Evolutionary conservation across 1,140 invertebrate species (phyloP).

Genomic region (Trissolcus basalis): DNA sequence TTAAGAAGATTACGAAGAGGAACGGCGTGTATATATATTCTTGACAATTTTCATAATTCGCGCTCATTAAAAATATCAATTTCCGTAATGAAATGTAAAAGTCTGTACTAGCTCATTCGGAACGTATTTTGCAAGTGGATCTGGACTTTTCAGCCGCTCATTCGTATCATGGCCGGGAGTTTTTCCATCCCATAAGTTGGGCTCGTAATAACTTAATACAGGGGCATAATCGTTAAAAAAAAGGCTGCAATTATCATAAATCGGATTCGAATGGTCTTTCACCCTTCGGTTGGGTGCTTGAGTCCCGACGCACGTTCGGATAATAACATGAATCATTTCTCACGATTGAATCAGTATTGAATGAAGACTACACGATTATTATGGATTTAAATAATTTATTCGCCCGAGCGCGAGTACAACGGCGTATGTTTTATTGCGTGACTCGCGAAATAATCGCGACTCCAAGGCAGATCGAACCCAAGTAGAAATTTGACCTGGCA

Average conservation of each 20-base stretch:
- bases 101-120: too few species aligned
- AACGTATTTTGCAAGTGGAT: too few species aligned
- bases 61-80: too few species aligned
- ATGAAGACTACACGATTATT: conserved; percentile 19
- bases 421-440: conserved; percentile 16
- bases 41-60: too few species aligned
- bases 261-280: conserved; percentile 5
- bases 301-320: neutral
- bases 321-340: conserved; percentile 36
- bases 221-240: neutral
- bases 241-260: conserved; percentile 37
- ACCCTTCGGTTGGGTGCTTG: neutral
- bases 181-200: neutral
- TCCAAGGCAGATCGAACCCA: neutral
- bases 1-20: conserved; percentile 10
- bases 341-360: conserved; percentile 41
- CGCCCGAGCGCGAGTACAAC: neutral
- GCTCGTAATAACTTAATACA: neutral
- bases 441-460: conserved; percentile 10
- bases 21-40: neutral
- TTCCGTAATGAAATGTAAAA: too few species aligned
- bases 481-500: too few species aligned
- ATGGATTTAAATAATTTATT: conserved; percentile 31
- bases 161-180: too few species aligned
- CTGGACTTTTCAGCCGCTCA: too few species aligned